Percentiles rank a stretch among this genome's conserved stretches.
phyloP scores from a whole-genome alignment of 1,140 invertebrate genomes.

The Capitella teleta region DNA sequence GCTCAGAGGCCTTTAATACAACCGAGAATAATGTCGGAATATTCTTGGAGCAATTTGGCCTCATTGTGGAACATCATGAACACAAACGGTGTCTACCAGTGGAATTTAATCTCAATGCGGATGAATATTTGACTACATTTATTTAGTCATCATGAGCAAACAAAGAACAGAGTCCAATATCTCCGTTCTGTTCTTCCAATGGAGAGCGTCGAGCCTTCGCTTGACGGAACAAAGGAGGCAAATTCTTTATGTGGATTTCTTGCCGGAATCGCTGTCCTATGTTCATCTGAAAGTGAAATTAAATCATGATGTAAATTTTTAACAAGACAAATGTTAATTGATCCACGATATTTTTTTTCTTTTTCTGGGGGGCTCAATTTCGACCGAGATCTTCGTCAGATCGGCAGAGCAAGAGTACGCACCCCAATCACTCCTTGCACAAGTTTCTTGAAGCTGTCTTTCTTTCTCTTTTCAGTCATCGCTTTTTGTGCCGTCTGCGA shows the following conservation, averaged over 20 bases:
- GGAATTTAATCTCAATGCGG: no score
- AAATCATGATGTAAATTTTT: not conserved
- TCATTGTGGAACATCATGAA: no score
- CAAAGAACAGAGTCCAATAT: no score
- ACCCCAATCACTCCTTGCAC: slow-evolving; percentile 56
- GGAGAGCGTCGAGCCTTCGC: no score
- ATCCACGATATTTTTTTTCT: not conserved
- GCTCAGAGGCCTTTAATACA: no score
- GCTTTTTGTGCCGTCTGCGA: slow-evolving; percentile 46
- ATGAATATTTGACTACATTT: no score
- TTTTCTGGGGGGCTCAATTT: not conserved
- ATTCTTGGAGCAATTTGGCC: no score
- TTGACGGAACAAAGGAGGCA: not conserved
- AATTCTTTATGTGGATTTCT: slow-evolving; percentile 1
- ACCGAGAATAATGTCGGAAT: no score
- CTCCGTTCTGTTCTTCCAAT: no score
- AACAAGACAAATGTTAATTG: not conserved
- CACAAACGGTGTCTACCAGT: no score
- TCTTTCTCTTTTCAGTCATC: slow-evolving; percentile 60
- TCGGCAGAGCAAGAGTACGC: slow-evolving; percentile 9
- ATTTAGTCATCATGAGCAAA: no score
- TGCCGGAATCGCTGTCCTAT: not conserved
- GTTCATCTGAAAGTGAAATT: not conserved
- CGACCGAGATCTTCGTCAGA: not conserved
- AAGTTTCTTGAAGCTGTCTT: slow-evolving; percentile 79